Percentiles rank a stretch among this genome's conserved stretches.
These are phyloP conservation scores for Oligia fasciuncula DNA, from an alignment of 2,888 invertebrate genomes.

Conservation along the genomic window DNA sequence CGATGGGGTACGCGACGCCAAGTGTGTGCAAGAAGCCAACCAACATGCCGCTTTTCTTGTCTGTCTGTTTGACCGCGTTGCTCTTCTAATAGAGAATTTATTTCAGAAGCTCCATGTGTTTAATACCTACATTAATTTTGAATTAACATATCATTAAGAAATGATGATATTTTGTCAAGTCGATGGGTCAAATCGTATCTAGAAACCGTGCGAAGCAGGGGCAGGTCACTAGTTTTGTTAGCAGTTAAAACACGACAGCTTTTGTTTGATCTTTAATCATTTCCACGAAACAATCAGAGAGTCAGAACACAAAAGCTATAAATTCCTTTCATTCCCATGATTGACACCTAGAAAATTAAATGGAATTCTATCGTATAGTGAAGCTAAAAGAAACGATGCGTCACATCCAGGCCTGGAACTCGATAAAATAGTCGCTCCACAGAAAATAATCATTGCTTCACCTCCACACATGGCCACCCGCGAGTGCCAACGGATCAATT, in stretches of 20 bases:
- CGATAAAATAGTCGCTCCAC: slow-evolving; percentile 64
- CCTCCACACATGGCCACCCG: slow-evolving; percentile 61
- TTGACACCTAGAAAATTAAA: slow-evolving; percentile 37
- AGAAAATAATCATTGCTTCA: slow-evolving; percentile 65
- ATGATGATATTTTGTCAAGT: not conserved
- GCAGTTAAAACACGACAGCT: not conserved
- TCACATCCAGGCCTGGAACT: slow-evolving; percentile 60
- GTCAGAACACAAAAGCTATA: not conserved
- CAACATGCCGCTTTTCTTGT: not conserved
- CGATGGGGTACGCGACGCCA: not conserved
- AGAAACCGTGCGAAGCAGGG: too few species aligned
- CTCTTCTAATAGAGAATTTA: not conserved
- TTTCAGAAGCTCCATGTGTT: not conserved
- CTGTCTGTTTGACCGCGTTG: not conserved
- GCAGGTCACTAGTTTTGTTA: not conserved
- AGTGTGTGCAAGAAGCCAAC: too few species aligned
- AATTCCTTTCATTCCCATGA: slow-evolving; percentile 4
- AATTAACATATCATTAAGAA: not conserved
- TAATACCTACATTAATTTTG: not conserved
- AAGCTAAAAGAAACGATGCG: slow-evolving; percentile 66
- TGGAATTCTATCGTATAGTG: slow-evolving; percentile 25
- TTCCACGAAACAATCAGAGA: not conserved
- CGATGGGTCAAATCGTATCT: not conserved
- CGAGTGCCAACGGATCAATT: slow-evolving; percentile 58
- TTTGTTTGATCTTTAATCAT: not conserved